A percentile compares a stretch with the other conserved stretches of the same genome.
Evolutionary conservation across 2,113 vertebrate genomes (phyloP).

Genomic region (Martes martes): DNA sequence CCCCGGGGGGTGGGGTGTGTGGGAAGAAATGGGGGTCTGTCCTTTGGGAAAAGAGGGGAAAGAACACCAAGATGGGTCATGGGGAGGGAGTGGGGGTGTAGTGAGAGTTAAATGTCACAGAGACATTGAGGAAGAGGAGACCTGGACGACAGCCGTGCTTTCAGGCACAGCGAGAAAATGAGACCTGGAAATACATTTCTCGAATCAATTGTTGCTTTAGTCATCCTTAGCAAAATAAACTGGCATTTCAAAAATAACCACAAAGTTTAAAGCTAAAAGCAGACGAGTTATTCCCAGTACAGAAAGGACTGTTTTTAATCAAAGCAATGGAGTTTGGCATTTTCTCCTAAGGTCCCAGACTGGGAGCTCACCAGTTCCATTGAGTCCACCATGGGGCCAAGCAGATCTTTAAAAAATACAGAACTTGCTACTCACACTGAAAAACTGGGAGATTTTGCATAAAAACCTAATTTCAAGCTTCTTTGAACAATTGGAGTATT

Average conservation of each 20-base stretch:
- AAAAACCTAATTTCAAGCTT: neutral
- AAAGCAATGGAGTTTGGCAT: neutral
- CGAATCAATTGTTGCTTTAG: neutral
- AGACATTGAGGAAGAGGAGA: neutral
- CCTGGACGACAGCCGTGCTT: accelerated
- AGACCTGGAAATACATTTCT: neutral
- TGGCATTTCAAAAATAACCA: neutral
- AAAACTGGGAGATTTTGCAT: neutral
- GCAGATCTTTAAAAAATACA: neutral
- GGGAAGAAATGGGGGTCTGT: neutral
- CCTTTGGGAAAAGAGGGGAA: neutral
- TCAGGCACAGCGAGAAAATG: neutral
- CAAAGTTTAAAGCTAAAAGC: neutral
- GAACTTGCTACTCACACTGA: neutral
- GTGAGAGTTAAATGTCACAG: neutral
- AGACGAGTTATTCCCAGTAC: neutral
- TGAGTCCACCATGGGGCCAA: too few relatives aligned
- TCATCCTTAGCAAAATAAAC: neutral
- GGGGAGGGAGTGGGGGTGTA: neutral
- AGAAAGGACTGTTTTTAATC: neutral
- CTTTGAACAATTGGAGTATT: neutral
- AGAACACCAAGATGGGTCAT: neutral
- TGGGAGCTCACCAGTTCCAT: neutral
- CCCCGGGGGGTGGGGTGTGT: accelerated
- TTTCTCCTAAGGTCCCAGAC: neutral